These are phyloP conservation scores for Sardina pilchardus DNA, from an alignment of 2,113 vertebrate genomes.

Conservation along the genomic window DNA sequence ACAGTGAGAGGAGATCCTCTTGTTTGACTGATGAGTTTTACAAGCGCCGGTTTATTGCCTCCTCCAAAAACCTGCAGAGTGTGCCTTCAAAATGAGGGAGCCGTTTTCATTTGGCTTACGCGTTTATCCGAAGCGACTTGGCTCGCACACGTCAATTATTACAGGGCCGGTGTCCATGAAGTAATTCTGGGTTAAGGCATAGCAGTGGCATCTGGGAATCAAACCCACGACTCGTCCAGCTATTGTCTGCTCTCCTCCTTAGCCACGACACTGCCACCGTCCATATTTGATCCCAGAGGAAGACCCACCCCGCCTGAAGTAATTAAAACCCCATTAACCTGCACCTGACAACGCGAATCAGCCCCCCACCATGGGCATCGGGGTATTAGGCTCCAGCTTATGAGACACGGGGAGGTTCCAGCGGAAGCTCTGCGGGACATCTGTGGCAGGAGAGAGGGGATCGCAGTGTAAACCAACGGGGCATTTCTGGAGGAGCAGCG, in stretches of 20 bases:
- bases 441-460: neutral
- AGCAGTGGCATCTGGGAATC: too few species aligned
- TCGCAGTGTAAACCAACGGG: neutral
- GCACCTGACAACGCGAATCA: neutral
- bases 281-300: too few species aligned
- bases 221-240: too few species aligned
- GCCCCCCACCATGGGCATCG: neutral
- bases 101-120: too few species aligned
- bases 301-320: neutral
- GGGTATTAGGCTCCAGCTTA: neutral
- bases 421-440: neutral
- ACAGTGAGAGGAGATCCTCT: neutral
- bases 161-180: too few species aligned
- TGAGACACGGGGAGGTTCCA: neutral
- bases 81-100: neutral
- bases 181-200: too few species aligned
- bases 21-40: neutral
- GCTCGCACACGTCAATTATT: too few species aligned
- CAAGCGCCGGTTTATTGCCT: neutral
- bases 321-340: conserved; percentile 2
- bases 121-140: too few species aligned
- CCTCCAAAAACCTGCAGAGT: neutral
- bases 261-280: too few species aligned
- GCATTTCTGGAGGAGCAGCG: neutral
- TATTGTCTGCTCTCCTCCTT: too few species aligned